Evolutionary conservation across 2,113 vertebrate genomes (phyloP), one percentile per base, ranked within the genome.

Genomic region (Speoplatyrhinus poulsoni): DNA sequence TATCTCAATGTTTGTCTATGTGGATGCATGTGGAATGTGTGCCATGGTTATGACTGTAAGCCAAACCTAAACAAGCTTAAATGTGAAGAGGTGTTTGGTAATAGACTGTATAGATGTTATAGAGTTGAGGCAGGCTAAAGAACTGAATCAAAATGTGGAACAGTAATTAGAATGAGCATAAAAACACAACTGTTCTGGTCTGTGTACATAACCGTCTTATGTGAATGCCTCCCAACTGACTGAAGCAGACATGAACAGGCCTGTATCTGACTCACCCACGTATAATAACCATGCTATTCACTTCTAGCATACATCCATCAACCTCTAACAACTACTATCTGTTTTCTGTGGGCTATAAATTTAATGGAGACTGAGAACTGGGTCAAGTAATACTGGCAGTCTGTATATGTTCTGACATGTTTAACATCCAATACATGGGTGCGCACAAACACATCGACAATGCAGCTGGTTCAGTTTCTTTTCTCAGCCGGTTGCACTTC

Each of bases 211-310:
- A 63, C 75, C 41, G 75, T 69, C 75, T 79, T 66, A 67, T 11
- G 48, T 63, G 54, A 55, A 26, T 41, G 46, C 46, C 36, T 65
- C 66, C 60, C 47, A 76, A 85, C 81, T 75, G 83, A 85, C 68
- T 72, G 70, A 70, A 76, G 50, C 49, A 68, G 70, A 78, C 84
- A 73, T 79, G 75, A 80, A 68, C 69, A 36, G 76, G 59, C 79
- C 46, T 9, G 12, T 3, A 8, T 4, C 13, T 62, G 80, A 86
- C 67, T 85, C 80, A 88, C 67, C 41, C 11, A 3, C 32, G 62
- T 70, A 65, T 78, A 77, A 85, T 76, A 80, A 80, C 84, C 73
- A 54, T 65, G 76, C 73, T 3, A 5, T 61, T 61, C 69, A 49
- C 65, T 64, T 76, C 77, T 82, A 71, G 26, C 57, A 26, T 65